A percentile compares a stretch with the other conserved stretches of the same genome.
Conservation (phyloP, 2,113 vertebrate genomes). For the Ophthalmolycus amberensis region DNA sequence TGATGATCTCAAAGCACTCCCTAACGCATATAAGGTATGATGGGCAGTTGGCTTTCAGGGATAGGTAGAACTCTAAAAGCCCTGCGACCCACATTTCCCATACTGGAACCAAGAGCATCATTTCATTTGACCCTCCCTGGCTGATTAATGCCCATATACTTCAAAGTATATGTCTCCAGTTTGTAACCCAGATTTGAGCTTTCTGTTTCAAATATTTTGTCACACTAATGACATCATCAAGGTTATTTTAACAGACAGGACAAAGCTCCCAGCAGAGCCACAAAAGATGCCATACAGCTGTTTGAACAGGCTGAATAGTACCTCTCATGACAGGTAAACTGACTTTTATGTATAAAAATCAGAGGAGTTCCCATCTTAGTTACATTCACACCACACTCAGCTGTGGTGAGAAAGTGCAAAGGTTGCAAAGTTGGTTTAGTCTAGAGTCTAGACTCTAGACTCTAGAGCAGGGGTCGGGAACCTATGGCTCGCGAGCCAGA, state of each 20-base stretch:
- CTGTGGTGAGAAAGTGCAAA: not conserved
- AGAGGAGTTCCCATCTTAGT: not conserved
- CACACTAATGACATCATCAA: not conserved
- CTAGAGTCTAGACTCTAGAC: too few species aligned
- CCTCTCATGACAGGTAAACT: not conserved
- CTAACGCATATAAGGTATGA: too few species aligned
- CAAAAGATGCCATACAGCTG: not conserved
- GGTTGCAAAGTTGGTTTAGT: not conserved
- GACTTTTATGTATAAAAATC: not conserved
- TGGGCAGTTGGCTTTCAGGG: not conserved
- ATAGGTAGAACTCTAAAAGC: not conserved
- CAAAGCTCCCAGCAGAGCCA: not conserved
- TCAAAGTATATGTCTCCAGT: not conserved
- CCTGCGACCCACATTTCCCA: not conserved
- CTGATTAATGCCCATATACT: not conserved
- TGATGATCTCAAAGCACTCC: not conserved
- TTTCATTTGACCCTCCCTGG: not conserved
- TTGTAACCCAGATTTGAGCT: not conserved
- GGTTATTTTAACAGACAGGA: conserved; percentile 6
- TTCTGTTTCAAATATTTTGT: too few species aligned
- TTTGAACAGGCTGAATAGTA: not conserved
- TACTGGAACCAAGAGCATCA: not conserved
- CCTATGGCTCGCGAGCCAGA: too few species aligned
- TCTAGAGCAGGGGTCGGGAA: too few species aligned
- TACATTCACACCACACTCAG: not conserved